Evolutionary conservation across 2,888 invertebrate genomes (phyloP).

Genomic region (Lochmaea crataegi): DNA sequence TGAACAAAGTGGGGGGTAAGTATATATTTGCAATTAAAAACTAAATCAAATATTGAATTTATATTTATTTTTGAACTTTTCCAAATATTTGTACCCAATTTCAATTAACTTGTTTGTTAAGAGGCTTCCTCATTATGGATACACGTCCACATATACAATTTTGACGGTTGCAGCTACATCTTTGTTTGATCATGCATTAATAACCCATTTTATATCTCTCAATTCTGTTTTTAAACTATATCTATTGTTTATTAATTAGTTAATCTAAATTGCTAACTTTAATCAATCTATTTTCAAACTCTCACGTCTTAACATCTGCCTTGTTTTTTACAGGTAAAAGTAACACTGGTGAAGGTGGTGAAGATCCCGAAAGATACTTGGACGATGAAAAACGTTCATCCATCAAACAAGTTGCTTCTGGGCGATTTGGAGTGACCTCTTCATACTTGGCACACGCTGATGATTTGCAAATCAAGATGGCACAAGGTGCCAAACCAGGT

Average conservation of each 20-base stretch:
- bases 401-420: slow-evolving; percentile 99
- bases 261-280: background rate
- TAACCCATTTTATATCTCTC: too few species aligned
- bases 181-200: too few species aligned
- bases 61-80: too few species aligned
- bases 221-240: too few species aligned
- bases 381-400: slow-evolving; percentile 85
- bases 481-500: slow-evolving; percentile 98
- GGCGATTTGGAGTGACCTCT: slow-evolving; percentile 97
- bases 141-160: too few species aligned
- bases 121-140: too few species aligned
- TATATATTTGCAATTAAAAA: too few species aligned
- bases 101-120: too few species aligned
- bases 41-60: too few species aligned
- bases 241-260: background rate
- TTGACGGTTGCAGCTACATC: too few species aligned
- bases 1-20: slow-evolving; percentile 78
- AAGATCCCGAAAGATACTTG: slow-evolving; percentile 77
- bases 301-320: background rate
- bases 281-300: background rate
- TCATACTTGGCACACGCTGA: slow-evolving; percentile 97
- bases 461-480: slow-evolving; percentile 99
- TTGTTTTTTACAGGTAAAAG: slow-evolving; percentile 87
- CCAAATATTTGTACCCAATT: too few species aligned
- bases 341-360: slow-evolving; percentile 98